phyloP scores from a whole-genome alignment of 2,797 vertebrate species.

The Rhinophrynus dorsalis region DNA sequence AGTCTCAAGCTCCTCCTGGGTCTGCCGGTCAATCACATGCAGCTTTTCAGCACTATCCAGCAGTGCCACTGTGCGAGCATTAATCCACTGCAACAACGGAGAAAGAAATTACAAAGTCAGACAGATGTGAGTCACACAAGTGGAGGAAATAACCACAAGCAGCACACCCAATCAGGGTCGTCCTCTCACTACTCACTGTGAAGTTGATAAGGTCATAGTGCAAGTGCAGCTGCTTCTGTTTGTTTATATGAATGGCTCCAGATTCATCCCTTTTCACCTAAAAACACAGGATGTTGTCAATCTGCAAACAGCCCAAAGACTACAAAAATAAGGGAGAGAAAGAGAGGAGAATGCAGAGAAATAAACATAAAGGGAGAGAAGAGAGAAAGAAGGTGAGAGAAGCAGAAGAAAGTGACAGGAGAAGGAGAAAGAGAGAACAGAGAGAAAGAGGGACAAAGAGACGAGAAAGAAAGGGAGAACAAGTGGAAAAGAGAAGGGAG shows the following conservation, averaged over 20 bases:
- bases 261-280: constrained; percentile 93
- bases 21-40: constrained; percentile 89
- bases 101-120: neutral
- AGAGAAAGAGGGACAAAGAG: no score
- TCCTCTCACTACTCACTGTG: constrained; percentile 74
- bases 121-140: neutral
- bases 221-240: constrained; percentile 90
- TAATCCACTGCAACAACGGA: constrained; percentile 83
- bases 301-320: no score
- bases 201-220: constrained; percentile 95
- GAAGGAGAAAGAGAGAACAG: no score
- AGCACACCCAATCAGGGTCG: neutral
- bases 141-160: neutral
- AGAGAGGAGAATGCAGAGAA: no score
- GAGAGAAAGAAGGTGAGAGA: no score
- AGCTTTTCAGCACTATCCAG: constrained; percentile 92
- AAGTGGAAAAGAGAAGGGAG: no score
- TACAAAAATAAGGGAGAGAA: no score
- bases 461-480: no score
- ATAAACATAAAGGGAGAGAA: no score
- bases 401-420: no score
- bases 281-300: neutral
- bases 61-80: constrained; percentile 86
- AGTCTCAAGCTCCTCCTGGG: constrained; percentile 88
- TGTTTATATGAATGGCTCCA: constrained; percentile 93